Evolutionary conservation across 2,113 vertebrate species (phyloP).

Genomic region (Bubalus kerabau): DNA sequence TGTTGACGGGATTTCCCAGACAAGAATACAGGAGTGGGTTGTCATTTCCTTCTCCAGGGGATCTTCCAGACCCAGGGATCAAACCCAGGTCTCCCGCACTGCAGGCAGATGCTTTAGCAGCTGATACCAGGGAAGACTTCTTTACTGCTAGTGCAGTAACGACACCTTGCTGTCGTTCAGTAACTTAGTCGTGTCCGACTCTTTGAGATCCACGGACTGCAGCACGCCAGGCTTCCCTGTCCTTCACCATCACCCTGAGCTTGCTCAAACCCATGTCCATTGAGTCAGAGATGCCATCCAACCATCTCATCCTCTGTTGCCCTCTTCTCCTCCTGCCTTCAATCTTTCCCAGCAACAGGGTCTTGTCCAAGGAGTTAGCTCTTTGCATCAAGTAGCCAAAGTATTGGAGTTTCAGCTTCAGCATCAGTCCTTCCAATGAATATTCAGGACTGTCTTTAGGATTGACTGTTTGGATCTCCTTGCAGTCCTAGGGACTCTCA

Average conservation of each 20-base stretch:
- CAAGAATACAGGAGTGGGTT: neutral
- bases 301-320: neutral
- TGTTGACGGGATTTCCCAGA: neutral
- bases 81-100: neutral
- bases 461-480: neutral
- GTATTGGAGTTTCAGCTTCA: neutral
- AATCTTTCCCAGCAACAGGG: neutral
- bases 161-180: neutral
- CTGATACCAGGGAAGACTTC: neutral
- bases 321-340: neutral
- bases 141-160: neutral
- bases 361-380: neutral
- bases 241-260: neutral
- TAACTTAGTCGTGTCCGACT: neutral
- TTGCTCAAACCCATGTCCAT: neutral
- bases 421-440: neutral
- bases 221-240: neutral
- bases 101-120: neutral
- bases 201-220: neutral
- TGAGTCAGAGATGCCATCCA: neutral
- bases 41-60: neutral
- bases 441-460: neutral
- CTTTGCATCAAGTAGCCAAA: neutral
- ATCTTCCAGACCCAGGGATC: neutral
- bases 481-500: neutral